Evolutionary conservation across 2,888 invertebrate genomes (phyloP), one percentile per base, ranked within the genome.

Genomic region (Trichopria drosophilae): DNA sequence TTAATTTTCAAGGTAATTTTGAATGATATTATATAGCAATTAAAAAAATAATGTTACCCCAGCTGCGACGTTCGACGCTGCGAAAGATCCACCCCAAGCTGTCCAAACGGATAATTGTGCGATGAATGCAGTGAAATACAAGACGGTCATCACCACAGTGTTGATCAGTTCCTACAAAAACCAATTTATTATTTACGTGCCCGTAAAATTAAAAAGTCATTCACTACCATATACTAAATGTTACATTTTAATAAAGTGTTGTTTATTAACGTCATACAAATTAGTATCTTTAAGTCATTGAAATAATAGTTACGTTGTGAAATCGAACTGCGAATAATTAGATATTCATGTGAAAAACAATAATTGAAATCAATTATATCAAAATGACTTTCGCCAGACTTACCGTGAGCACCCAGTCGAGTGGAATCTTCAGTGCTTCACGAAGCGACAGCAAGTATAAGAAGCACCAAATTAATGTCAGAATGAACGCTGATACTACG

Each of bases 391-490:
- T n/a, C n/a, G n/a, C n/a, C n/a, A n/a, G 51, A 78, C 84, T 84
- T 80, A 91, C 91, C 70, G 89, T 85, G 57, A 90, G 77, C 60
- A 88, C 82, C 92, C 91, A 92, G 67, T 91, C 89, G 65, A 92
- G 85, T 43, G 89, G 88, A 51, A 60, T 32, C 68, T 83, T 86
- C 28, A 91, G 79, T 2, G 86, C 87, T 67, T 91, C 90, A 58
- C 87, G 83, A 60, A 93, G 82, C 57, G 90, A 87, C 59, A 93
- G 78, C 53, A 92, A 77, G 72, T 90, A 92, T 39, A 90, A 82
- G 69, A 88, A 84, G 48, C 84, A 81, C 91, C 92, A 90, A 67
- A 92, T 78, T 41, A 92, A 77, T 1, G 89, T 90, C 39, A 85
- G 82, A 67, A 93, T 90, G 78, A 93, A 93, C 57, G 88, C 84